Evolutionary conservation across 2,797 vertebrate species (phyloP).

Genomic region (Pseudochirops cupreus): DNA sequence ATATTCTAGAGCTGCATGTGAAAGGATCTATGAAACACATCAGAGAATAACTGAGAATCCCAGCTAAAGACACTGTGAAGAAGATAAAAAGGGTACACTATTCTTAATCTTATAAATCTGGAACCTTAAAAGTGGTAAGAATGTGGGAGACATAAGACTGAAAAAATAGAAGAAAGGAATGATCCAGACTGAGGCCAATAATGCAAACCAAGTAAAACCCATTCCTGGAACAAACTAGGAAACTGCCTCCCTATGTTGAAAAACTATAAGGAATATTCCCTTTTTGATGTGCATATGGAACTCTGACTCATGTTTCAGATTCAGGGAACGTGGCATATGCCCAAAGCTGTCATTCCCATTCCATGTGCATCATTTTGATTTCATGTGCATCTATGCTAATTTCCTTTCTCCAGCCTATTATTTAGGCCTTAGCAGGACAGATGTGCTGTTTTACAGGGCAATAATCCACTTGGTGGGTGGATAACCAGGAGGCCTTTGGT

Average conservation of each 20-base stretch:
- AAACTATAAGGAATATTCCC: slow-evolving; percentile 31
- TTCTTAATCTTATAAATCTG: slow-evolving; percentile 6
- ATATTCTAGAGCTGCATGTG: neutral
- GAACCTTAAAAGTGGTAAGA: slow-evolving; percentile 11
- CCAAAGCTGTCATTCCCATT: slow-evolving; percentile 53
- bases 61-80: neutral
- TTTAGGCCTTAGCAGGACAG: slow-evolving; percentile 65
- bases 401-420: slow-evolving; percentile 55
- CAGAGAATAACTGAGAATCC: neutral
- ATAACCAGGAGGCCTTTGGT: slow-evolving; percentile 60
- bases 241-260: slow-evolving; percentile 61
- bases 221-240: slow-evolving; percentile 67
- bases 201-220: slow-evolving; percentile 79
- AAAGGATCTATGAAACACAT: neutral
- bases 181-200: slow-evolving; percentile 78
- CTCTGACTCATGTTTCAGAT: slow-evolving; percentile 57
- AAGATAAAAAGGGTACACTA: neutral
- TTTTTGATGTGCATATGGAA: slow-evolving; percentile 51
- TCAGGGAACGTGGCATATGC: neutral
- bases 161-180: slow-evolving; percentile 66
- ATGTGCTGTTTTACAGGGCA: slow-evolving; percentile 62
- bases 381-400: slow-evolving; percentile 57
- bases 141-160: slow-evolving; percentile 18
- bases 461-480: slow-evolving; percentile 37
- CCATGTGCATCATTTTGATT: slow-evolving; percentile 46